Percentiles rank a stretch among this genome's conserved stretches.
phyloP scores from a whole-genome alignment of 2,797 vertebrate species.

The Takifugu ocellatus region DNA sequence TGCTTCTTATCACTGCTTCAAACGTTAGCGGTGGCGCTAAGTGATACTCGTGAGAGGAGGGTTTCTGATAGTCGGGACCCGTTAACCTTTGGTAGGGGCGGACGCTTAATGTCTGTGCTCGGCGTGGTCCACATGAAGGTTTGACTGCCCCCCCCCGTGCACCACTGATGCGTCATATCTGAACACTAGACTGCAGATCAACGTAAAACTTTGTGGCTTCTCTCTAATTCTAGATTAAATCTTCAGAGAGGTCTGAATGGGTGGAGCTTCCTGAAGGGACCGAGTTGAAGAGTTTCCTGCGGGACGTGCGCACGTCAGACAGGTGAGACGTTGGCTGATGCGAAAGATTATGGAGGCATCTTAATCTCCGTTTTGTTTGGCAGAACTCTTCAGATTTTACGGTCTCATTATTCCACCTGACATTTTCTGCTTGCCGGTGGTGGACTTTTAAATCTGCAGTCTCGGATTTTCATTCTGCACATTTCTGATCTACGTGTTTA shows the following conservation, averaged over 20 bases:
- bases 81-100: background rate
- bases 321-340: conserved; percentile 36
- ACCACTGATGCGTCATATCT: background rate
- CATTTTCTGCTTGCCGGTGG: too few species aligned
- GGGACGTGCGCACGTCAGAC: conserved; percentile 41
- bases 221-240: conserved; percentile 47
- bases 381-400: background rate
- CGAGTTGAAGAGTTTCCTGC: conserved; percentile 37
- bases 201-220: background rate
- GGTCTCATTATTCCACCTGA: too few species aligned
- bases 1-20: background rate
- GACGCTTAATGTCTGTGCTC: too few species aligned
- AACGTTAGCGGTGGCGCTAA: background rate
- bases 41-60: background rate
- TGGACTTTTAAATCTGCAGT: too few species aligned
- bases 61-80: background rate
- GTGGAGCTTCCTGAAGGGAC: conserved; percentile 47
- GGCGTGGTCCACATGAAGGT: too few species aligned
- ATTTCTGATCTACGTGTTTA: too few species aligned
- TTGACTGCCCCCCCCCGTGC: too few species aligned
- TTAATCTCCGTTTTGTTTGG: background rate
- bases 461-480: too few species aligned
- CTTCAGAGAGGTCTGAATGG: conserved; percentile 46
- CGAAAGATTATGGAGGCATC: background rate
- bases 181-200: background rate